Percentiles rank a stretch among this genome's conserved stretches.
Evolutionary conservation across 2,113 vertebrate genomes (phyloP).

Genomic region (Leptobrachium leishanense): DNA sequence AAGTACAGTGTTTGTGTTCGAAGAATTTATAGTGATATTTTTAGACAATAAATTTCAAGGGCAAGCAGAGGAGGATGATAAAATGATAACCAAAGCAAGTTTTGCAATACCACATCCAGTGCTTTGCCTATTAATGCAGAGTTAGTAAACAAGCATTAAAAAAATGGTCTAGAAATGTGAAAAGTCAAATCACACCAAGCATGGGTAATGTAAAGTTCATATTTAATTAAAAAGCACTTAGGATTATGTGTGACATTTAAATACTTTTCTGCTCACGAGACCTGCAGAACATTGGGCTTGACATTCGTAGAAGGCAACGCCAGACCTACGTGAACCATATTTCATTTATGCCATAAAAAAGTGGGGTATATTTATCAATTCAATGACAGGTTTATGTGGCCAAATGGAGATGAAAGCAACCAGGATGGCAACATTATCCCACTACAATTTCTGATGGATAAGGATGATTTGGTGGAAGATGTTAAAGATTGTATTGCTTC

Average conservation of each 20-base stretch:
- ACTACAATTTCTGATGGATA: not conserved
- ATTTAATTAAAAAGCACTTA: conserved; percentile 47
- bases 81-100: not conserved
- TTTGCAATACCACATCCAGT: not conserved
- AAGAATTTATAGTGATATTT: no score
- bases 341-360: conserved; percentile 15
- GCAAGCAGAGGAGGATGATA: not conserved
- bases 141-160: conserved; percentile 32
- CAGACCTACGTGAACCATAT: conserved; percentile 28
- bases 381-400: conserved; percentile 15
- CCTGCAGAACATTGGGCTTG: conserved; percentile 40
- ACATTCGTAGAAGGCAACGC: conserved; percentile 39
- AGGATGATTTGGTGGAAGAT: not conserved
- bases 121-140: not conserved
- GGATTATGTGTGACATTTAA: conserved; percentile 48
- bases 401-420: conserved; percentile 7
- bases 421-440: conserved; percentile 11
- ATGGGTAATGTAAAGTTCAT: conserved; percentile 49
- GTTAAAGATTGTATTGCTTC: not conserved
- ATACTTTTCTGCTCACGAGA: conserved; percentile 43
- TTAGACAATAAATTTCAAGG: no score
- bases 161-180: conserved; percentile 36
- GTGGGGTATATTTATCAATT: conserved; percentile 20
- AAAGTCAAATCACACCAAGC: conserved; percentile 47
- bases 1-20: no score